phyloP scores from a whole-genome alignment of 2,113 vertebrate species.

The Acanthisitta chloris region DNA sequence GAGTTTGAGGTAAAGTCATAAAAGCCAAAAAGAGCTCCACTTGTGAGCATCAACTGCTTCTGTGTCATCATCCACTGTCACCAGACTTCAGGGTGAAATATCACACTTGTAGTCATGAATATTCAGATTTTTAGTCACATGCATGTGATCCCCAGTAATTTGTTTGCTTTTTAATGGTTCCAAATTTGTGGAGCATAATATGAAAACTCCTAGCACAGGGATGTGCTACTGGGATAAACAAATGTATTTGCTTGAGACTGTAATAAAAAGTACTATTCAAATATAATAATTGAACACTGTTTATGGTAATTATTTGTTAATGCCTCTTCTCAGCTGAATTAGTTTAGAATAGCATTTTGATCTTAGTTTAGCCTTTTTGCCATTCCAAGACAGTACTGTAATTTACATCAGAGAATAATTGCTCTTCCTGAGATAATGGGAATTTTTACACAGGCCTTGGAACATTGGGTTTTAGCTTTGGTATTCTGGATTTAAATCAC shows the following conservation, averaged over 20 bases:
- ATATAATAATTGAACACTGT: constrained; percentile 5
- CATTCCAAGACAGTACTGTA: background rate
- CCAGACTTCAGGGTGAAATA: background rate
- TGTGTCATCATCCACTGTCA: background rate
- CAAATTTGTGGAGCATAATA: background rate
- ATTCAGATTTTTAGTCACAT: background rate
- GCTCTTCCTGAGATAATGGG: constrained; percentile 26
- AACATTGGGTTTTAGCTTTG: background rate
- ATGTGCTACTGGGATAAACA: constrained; percentile 1
- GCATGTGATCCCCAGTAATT: background rate
- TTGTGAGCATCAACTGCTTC: background rate
- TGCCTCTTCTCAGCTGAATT: background rate
- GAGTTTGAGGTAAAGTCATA: background rate
- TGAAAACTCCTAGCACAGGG: background rate
- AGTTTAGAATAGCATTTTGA: background rate
- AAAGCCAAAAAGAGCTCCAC: background rate
- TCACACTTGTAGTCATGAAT: background rate
- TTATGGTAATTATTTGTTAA: constrained; percentile 20
- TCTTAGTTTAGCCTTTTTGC: constrained; percentile 4
- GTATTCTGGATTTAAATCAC: background rate
- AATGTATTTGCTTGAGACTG: background rate
- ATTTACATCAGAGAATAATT: constrained; percentile 10
- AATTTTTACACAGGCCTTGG: background rate
- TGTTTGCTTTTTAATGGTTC: background rate
- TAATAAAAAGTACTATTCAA: constrained; percentile 24